These are phyloP conservation scores for Rhinoraja longicauda DNA, from an alignment of 2,797 vertebrate genomes.

Conservation along the genomic window DNA sequence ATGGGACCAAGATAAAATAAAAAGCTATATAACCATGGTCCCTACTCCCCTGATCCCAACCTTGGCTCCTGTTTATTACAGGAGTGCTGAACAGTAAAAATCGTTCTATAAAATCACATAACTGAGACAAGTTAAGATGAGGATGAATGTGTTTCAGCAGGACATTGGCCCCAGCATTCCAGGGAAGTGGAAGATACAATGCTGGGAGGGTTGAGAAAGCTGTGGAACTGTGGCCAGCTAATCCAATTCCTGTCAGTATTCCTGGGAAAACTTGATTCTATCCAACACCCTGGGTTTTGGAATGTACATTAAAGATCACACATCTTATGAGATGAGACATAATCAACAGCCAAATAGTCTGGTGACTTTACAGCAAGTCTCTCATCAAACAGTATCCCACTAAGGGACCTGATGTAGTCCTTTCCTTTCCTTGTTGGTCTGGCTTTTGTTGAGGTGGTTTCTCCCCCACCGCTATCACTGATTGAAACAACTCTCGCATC, in stretches of 20 bases:
- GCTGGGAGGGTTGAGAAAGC: neutral
- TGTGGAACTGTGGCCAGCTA: neutral
- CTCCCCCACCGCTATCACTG: too few relatives aligned
- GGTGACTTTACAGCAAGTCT: neutral
- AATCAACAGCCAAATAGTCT: neutral
- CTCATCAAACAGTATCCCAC: neutral
- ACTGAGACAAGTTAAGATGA: neutral
- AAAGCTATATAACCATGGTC: neutral
- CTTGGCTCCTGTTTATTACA: neutral
- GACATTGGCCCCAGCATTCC: neutral
- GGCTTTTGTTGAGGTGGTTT: too few relatives aligned
- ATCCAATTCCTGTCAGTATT: neutral
- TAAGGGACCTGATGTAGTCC: neutral
- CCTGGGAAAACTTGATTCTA: neutral
- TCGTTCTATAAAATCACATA: neutral
- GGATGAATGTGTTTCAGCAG: neutral
- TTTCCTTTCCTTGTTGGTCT: neutral
- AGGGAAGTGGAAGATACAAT: neutral
- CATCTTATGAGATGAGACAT: neutral
- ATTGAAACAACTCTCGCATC: neutral
- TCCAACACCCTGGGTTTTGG: neutral
- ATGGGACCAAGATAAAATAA: neutral
- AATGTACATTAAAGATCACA: neutral
- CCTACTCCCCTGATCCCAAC: neutral
- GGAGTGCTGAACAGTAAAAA: neutral